A percentile compares a stretch with the other conserved stretches of the same genome.
Evolutionary conservation across 2,113 vertebrate species (phyloP).

Genomic region (Electrona antarctica): DNA sequence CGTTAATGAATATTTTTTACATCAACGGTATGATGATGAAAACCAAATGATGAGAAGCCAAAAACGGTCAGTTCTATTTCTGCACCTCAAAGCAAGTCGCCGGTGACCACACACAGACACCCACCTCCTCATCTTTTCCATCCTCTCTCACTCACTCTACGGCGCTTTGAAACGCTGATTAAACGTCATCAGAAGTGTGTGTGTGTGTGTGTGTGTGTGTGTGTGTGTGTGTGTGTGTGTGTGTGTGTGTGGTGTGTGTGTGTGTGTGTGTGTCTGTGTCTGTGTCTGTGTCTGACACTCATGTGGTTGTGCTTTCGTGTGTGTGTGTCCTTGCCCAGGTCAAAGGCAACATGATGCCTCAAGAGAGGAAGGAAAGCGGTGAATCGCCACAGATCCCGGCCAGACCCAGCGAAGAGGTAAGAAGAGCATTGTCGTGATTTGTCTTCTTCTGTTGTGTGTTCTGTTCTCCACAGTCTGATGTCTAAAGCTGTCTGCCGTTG

Average conservation of each 20-base stretch:
- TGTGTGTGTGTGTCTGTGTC: slow-evolving; percentile 9
- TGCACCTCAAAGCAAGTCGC: slow-evolving; percentile 34
- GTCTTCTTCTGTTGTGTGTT: background rate
- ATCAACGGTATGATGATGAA: too few relatives aligned
- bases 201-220: slow-evolving; percentile 10
- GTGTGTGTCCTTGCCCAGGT: slow-evolving; percentile 52
- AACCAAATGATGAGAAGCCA: slow-evolving; percentile 40
- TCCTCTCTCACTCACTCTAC: background rate
- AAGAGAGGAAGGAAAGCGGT: slow-evolving; percentile 43
- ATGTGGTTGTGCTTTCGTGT: background rate
- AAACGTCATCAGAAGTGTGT: background rate
- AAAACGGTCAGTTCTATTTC: slow-evolving; percentile 48
- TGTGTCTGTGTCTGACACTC: slow-evolving; percentile 12
- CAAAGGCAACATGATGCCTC: slow-evolving; percentile 43
- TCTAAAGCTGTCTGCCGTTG: slow-evolving; percentile 5
- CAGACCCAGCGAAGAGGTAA: slow-evolving; percentile 58
- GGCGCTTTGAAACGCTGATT: slow-evolving; percentile 9
- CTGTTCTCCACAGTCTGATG: background rate
- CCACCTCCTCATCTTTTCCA: slow-evolving; percentile 19
- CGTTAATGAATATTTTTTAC: too few relatives aligned
- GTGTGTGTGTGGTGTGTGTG: background rate
- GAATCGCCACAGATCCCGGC: slow-evolving; percentile 44
- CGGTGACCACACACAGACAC: slow-evolving; percentile 25
- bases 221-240: slow-evolving; percentile 29
- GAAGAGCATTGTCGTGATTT: background rate